Base-by-base conservation (phyloP, 1,140 invertebrate genomes). In the Pollicipes pollicipes region DNA sequence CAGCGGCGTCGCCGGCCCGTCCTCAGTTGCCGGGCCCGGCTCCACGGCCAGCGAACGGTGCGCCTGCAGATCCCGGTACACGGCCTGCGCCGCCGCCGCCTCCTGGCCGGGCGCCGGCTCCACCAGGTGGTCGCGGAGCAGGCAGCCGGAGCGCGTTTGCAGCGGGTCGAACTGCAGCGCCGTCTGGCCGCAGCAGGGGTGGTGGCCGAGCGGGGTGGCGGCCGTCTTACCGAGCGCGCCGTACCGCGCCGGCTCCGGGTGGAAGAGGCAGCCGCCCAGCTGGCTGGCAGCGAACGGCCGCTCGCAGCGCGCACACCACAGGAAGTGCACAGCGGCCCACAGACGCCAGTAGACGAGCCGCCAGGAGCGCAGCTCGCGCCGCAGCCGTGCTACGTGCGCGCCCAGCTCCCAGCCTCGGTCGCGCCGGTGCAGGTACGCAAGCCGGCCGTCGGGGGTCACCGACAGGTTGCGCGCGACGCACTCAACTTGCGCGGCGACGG, bases 271-370 rank as follows among this genome's bases (percentile, higher is more conserved):
- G 87, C 88, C 89, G 70, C 85, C 83, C 82, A 88, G 71, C 78
- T 90, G 87, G 76, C 86, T 85, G 0, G 86, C 84, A 0, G 89
- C 86, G 77, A 91, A 93, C 76, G 87, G 86, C 28, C 82, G 84
- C 74, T 88, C 85, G 75, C 90, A 93, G 0, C 84, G 83, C 37
- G 83, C 83, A 75, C 91, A 93, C 70, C 84, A 85, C 16, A 92
- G 78, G 79, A 89, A 91, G 79, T 93, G 90, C 73, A 88, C 88
- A 76, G 90, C 71, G 21, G 86, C 90, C 93, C 93, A 96, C 21
- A 96, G 79, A 69, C 88, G 84, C 93, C 93, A 97, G 80, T 95
- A 96, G 0, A 95, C 90, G 77, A 88, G 88, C 0, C 90, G 81
- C 93, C 93, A 96, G 0, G 87, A 87, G 73, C 89, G 88, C 45